Conservation (phyloP, 2,888 invertebrate genomes). For the Nephrotoma appendiculata region DNA sequence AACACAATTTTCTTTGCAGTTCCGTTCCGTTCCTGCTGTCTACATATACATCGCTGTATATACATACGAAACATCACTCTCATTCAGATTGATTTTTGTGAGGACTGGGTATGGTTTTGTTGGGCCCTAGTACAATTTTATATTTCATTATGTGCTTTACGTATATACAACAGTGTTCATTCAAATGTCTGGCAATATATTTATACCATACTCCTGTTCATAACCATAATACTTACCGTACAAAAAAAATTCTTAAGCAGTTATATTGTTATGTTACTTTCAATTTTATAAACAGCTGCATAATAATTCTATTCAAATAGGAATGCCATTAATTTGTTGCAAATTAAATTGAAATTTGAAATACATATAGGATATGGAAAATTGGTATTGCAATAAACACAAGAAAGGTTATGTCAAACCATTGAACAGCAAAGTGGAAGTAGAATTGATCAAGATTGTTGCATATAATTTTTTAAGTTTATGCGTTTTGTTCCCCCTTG, state of each 20-base stretch:
- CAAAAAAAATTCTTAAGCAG: background rate
- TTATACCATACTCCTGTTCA: background rate
- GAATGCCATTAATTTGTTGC: background rate
- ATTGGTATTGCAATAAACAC: background rate
- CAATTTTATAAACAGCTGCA: background rate
- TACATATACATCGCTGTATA: background rate
- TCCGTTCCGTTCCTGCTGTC: background rate
- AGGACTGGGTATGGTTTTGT: background rate
- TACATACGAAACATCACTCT: background rate
- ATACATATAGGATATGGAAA: background rate
- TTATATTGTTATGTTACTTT: background rate
- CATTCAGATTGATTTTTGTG: background rate
- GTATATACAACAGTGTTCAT: background rate
- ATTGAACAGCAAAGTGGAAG: background rate
- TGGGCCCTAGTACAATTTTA: background rate
- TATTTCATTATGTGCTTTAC: background rate
- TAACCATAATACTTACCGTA: background rate
- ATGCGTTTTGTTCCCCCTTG: too few relatives aligned
- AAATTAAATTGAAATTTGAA: background rate
- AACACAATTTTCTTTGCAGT: background rate
- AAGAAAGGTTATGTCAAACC: background rate
- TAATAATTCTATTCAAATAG: background rate
- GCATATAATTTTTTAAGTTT: background rate
- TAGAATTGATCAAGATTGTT: background rate
- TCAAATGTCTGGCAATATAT: background rate